A percentile compares a stretch with the other conserved stretches of the same genome.
phyloP scores from a whole-genome alignment of 1,140 invertebrate species.

The Anastrepha ludens region DNA sequence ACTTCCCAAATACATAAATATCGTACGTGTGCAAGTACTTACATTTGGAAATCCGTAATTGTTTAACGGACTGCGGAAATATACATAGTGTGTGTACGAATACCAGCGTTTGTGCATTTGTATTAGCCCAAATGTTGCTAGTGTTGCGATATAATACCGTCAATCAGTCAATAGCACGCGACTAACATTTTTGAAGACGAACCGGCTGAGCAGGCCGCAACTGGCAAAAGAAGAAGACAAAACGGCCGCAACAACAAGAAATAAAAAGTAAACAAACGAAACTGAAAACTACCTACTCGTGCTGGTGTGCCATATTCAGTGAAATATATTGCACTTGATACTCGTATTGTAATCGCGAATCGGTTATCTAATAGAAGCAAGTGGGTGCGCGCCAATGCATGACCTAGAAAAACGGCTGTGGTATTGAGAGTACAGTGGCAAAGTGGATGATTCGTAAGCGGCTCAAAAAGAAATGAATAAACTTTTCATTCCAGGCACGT shows the following conservation, averaged over 20 bases:
- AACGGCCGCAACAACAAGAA: background rate
- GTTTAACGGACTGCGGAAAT: slow-evolving; percentile 1
- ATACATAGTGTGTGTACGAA: background rate
- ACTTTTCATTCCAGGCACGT: slow-evolving; percentile 68
- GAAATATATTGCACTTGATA: slow-evolving; percentile 12
- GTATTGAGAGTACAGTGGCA: background rate
- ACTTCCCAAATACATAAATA: background rate
- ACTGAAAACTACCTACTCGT: slow-evolving; percentile 20
- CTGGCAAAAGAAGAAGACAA: background rate
- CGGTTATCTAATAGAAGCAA: slow-evolving; percentile 64
- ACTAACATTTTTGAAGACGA: slow-evolving; percentile 29
- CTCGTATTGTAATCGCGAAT: slow-evolving; percentile 41
- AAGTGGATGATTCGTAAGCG: slow-evolving; percentile 32
- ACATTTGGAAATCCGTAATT: background rate
- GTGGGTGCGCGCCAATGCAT: slow-evolving; percentile 51
- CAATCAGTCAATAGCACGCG: slow-evolving; percentile 33
- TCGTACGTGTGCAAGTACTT: background rate
- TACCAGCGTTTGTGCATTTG: background rate
- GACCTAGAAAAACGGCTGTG: slow-evolving; percentile 31
- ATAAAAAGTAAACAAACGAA: slow-evolving; percentile 51
- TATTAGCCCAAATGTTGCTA: background rate
- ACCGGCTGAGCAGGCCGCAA: background rate
- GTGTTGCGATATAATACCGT: slow-evolving; percentile 27
- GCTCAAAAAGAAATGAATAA: slow-evolving; percentile 42
- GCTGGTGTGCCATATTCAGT: slow-evolving; percentile 10